These are phyloP conservation scores for Chloroclystis v-ata DNA, from an alignment of 2,888 invertebrate species.

Conservation along the genomic window DNA sequence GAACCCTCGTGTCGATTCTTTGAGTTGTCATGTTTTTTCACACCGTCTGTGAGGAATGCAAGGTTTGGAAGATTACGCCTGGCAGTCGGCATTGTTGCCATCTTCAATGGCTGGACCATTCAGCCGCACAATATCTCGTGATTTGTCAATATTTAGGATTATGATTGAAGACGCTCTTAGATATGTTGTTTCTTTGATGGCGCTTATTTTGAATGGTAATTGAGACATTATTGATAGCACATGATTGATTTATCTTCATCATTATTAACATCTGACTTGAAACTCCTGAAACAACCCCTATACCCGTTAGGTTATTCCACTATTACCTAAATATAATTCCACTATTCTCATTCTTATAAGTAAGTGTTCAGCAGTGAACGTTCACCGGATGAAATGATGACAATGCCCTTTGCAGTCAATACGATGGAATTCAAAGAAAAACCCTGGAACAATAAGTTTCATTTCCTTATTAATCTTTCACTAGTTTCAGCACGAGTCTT, in stretches of 20 bases:
- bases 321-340: too few species aligned
- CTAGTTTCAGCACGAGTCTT: too few species aligned
- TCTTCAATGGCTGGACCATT: constrained; percentile 6
- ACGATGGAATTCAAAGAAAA: too few species aligned
- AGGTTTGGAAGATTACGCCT: constrained; percentile 59
- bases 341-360: too few species aligned
- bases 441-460: too few species aligned
- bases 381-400: too few species aligned
- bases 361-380: too few species aligned
- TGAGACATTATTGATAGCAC: not conserved
- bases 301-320: too few species aligned
- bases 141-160: constrained; percentile 25
- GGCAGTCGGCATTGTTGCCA: constrained; percentile 28
- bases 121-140: constrained; percentile 10
- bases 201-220: not conserved
- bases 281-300: too few species aligned
- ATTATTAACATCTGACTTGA: too few species aligned
- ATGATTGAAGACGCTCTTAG: constrained; percentile 18
- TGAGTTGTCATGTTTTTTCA: constrained; percentile 43
- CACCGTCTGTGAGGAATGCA: constrained; percentile 67
- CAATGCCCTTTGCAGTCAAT: too few species aligned
- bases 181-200: constrained; percentile 9
- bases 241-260: not conserved
- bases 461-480: too few species aligned
- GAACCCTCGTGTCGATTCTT: constrained; percentile 34